Percentiles rank a stretch among this genome's conserved stretches.
phyloP scores from a whole-genome alignment of 1,140 invertebrate genomes.

The Drosophila mayri region DNA sequence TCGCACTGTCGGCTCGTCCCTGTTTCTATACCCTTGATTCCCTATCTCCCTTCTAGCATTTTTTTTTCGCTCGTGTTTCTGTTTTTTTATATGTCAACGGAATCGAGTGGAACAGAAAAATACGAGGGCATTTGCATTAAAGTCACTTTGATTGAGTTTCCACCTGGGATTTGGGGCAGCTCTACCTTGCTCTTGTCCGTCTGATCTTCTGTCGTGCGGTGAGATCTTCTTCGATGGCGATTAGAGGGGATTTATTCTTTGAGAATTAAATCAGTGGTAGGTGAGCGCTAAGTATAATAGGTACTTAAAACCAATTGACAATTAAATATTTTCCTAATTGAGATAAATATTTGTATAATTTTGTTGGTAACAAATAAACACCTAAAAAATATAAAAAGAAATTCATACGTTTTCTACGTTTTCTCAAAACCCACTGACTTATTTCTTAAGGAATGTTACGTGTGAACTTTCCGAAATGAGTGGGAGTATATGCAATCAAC shows the following conservation, averaged over 20 bases:
- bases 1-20: constrained; percentile 50
- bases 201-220: constrained; percentile 10
- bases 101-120: constrained; percentile 17
- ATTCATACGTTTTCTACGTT: background rate
- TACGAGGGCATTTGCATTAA: constrained; percentile 34
- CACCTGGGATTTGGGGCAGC: constrained; percentile 22
- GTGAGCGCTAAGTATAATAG: too few species aligned
- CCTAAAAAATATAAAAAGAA: background rate
- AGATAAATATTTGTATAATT: too few species aligned
- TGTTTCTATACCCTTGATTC: constrained; percentile 33
- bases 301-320: background rate
- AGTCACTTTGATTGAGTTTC: constrained; percentile 32
- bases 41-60: constrained; percentile 7
- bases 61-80: constrained; percentile 12
- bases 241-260: background rate
- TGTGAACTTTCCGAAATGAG: background rate
- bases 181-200: constrained; percentile 7
- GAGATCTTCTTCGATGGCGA: constrained; percentile 3
- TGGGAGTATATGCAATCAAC: constrained; percentile 39
- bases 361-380: too few species aligned
- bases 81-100: constrained; percentile 32
- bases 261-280: background rate
- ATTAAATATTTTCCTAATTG: background rate
- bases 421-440: constrained; percentile 18
- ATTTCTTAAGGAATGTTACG: background rate